Evolutionary conservation across 2,113 vertebrate species (phyloP), one percentile per base, ranked within the genome.

Genomic region (Illadopsis cleaveri): DNA sequence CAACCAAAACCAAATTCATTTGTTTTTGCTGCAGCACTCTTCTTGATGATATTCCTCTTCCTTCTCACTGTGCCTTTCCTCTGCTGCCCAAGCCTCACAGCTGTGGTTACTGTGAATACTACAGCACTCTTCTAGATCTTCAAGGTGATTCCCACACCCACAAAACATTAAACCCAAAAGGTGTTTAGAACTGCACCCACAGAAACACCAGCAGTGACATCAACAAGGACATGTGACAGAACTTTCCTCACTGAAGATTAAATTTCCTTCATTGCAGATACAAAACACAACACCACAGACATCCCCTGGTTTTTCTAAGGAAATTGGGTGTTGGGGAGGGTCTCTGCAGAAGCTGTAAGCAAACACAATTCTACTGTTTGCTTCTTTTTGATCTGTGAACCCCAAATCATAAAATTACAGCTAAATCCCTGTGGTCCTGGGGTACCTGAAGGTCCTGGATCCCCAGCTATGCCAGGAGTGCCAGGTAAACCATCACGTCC

Each of bases 371-470:
- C 64, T 61, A 27, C n/a, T 17, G 8, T 30, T 35, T 23, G 23
- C 28, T 71, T 73, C 61, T 79, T 76, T 42, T 42, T 37, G 28
- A 80, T 45, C 44, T 51, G 20, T 51, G 72, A 40, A 72, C 21
- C 21, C 15, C 54, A 77, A 57, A 73, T 33, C 25, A 71, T 31
- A 86, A 57, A 60, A 60, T 96, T 92, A 98, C 99, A 99, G 98
- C 98, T 98, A 71, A 98, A 97, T 93, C 99, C 99, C 60, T 97
- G 96, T 69, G 95, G 75, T 89, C 99, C 99, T 73, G 98, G 98
- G 68, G 97, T 97, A 68, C 99, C 99, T 4, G 96, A 77, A 35
- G 95, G 77, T 77, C 99, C 99, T 25, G 98, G 91, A n/a, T 99
- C 99, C 79, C 99, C 99, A 21, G 33, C 11, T 14, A 61, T 3